Percentiles rank a stretch among this genome's conserved stretches.
phyloP scores from a whole-genome alignment of 2,113 vertebrate species.

The Petrocephalus microphthalmus region DNA sequence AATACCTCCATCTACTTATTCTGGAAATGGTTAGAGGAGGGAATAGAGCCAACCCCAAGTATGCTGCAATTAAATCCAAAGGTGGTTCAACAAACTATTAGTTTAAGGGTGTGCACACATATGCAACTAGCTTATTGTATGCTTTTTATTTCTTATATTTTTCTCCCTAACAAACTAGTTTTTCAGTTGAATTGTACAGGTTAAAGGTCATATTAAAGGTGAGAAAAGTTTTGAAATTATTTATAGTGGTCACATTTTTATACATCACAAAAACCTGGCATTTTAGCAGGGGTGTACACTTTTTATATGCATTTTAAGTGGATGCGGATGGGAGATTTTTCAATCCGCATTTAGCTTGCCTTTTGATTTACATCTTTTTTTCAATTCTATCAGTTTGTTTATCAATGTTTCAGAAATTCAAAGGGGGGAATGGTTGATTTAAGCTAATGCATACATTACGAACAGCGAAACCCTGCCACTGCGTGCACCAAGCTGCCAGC shows the following conservation, averaged over 20 bases:
- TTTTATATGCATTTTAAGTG: background rate
- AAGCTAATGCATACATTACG: background rate
- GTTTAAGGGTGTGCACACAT: no score
- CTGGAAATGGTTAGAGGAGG: background rate
- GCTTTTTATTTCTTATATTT: no score
- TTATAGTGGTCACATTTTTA: background rate
- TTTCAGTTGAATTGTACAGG: no score
- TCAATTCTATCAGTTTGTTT: background rate
- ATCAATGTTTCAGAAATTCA: background rate
- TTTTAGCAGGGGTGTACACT: no score
- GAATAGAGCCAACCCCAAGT: background rate
- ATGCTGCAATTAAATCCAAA: background rate
- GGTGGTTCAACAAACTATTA: no score
- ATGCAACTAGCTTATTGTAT: no score
- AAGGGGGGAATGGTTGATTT: background rate
- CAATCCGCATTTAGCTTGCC: background rate
- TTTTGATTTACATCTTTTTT: background rate
- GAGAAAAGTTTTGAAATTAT: background rate
- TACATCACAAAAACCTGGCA: no score
- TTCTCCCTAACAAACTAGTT: no score
- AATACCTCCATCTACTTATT: background rate
- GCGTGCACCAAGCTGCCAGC: no score
- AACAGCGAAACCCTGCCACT: background rate
- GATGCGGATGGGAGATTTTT: background rate
- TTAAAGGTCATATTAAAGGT: no score